A percentile compares a stretch with the other conserved stretches of the same genome.
Conservation (phyloP, 2,797 vertebrate genomes). For the Danionella dracula region DNA sequence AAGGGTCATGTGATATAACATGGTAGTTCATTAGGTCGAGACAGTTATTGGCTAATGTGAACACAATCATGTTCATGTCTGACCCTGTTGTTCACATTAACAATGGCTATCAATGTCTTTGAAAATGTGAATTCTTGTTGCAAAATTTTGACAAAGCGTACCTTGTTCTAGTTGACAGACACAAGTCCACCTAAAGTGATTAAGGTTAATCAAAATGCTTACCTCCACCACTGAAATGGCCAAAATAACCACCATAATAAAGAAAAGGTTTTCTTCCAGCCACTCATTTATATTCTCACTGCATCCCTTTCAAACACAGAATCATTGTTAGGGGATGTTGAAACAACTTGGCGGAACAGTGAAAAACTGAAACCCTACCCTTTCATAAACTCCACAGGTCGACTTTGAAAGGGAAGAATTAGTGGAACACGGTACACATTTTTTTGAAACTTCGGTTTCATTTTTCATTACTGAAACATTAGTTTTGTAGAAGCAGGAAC, state of each 20-base stretch:
- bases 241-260: conserved; percentile 28
- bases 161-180: too few species aligned
- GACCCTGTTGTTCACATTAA: too few species aligned
- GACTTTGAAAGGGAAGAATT: rapidly evolving
- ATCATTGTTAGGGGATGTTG: not conserved
- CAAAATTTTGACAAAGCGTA: too few species aligned
- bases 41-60: too few species aligned
- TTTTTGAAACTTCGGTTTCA: not conserved
- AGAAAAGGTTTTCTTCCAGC: conserved; percentile 5
- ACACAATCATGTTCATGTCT: too few species aligned
- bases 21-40: too few species aligned
- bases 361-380: conserved; percentile 22
- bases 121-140: too few species aligned
- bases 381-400: not conserved
- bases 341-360: not conserved
- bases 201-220: conserved; percentile 1
- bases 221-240: conserved; percentile 45
- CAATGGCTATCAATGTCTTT: too few species aligned
- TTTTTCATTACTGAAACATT: not conserved
- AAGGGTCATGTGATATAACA: too few species aligned
- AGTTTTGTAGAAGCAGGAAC: conserved; percentile 24
- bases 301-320: conserved; percentile 37
- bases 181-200: too few species aligned
- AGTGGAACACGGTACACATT: not conserved
- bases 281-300: not conserved